phyloP scores from a whole-genome alignment of 2,888 invertebrate species.

The Melikaiella ostensackeni region DNA sequence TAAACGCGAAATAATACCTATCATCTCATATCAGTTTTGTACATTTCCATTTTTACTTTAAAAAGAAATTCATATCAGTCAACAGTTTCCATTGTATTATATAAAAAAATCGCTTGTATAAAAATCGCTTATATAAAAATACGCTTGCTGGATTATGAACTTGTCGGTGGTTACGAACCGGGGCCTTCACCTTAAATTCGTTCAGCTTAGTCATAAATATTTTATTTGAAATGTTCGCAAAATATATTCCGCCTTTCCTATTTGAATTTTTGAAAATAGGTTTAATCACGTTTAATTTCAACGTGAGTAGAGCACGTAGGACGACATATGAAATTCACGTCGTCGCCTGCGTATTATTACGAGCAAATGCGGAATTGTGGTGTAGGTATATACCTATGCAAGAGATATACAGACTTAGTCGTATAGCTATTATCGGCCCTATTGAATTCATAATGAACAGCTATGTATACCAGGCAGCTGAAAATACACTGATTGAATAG shows the following conservation, averaged over 20 bases:
- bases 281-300: conserved; percentile 30
- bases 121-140: too few species aligned
- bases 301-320: conserved; percentile 12
- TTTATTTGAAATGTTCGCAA: neutral
- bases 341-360: conserved; percentile 20
- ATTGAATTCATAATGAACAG: conserved; percentile 38
- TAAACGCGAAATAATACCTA: too few species aligned
- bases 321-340: conserved; percentile 22
- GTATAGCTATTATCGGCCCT: conserved; percentile 36
- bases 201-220: too few species aligned
- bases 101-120: too few species aligned
- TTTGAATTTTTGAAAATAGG: conserved; percentile 31
- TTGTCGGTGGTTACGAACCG: too few species aligned
- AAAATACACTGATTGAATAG: conserved; percentile 58
- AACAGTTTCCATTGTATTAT: too few species aligned
- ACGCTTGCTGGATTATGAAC: too few species aligned
- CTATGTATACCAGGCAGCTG: conserved; percentile 39
- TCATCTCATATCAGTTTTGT: too few species aligned
- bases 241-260: neutral
- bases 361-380: conserved; percentile 33
- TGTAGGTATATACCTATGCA: neutral
- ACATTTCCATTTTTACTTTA: too few species aligned
- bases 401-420: conserved; percentile 36
- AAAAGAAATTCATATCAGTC: too few species aligned
- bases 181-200: too few species aligned